Evolutionary conservation across 2,797 vertebrate genomes (phyloP), one percentile per base, ranked within the genome.

Genomic region (Hapalemur alaotrensis): DNA sequence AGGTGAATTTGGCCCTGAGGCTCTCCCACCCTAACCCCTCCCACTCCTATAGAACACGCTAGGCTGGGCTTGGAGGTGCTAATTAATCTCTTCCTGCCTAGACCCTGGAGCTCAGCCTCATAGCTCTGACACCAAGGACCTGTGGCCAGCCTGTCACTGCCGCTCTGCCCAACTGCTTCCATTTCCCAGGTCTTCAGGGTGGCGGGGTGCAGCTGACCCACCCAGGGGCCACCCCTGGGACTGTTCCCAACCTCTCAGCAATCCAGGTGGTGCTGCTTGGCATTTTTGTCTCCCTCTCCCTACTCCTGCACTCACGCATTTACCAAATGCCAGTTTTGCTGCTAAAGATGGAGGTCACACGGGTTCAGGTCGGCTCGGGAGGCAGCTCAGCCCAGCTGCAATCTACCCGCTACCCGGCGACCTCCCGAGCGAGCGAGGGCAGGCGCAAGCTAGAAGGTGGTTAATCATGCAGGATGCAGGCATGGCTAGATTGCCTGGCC

Each of bases 81-180:
- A 97, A 97, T 97, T 97, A 97, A 96, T 97, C 91, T 96, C 72
- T 87, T 95, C 82, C 93, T 89, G 91, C 91, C 75, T 54, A 82
- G 92, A 22, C 80, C 88, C 95, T 80, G 59, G 87, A 95, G 82
- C 78, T 93, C 83, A 67, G 81, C 59, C 84, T 93, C 82, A 22
- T 23, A 41, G 92, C 70, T 85, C 73, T 67, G 88, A 86, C 72
- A 85, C 80, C 63, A 38, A 78, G 43, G 84, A 92, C 88, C 82
- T 57, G 76, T 83, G 61, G 85, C 86, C 86, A 75, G 32, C 41
- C 63, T 63, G 50, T 65, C 67, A 72, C 52, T 72, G 78, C 61
- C 10, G 35, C 48, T 13, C 5, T 59, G 32, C 35, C 20, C 46
- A 18, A 1, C 28, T 30, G 84, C 63, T 95, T 90, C 70, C 48